Evolutionary conservation across 2,113 vertebrate species (phyloP).

Genomic region (Otus sunia): DNA sequence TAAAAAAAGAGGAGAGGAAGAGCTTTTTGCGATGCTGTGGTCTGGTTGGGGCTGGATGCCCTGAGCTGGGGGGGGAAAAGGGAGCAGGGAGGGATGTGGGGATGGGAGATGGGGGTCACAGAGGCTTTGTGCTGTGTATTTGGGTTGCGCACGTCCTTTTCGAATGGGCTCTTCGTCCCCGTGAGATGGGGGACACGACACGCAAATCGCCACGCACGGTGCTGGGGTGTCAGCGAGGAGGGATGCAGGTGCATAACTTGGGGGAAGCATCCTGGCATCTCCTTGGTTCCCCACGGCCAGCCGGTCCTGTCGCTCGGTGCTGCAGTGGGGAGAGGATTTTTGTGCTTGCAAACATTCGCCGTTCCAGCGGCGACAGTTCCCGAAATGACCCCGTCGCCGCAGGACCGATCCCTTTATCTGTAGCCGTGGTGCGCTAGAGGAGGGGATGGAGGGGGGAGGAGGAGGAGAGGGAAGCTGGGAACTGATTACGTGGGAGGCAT

Average conservation of each 20-base stretch:
- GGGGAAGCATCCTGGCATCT: not conserved
- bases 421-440: not conserved
- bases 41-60: not conserved
- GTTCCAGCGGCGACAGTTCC: not conserved
- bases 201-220: no score
- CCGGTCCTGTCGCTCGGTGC: fast-evolving
- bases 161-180: not conserved
- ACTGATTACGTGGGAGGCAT: slow-evolving; percentile 29
- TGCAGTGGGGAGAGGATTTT: not conserved
- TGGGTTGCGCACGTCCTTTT: fast-evolving
- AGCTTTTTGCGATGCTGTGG: not conserved
- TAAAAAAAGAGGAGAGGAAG: not conserved
- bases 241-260: not conserved
- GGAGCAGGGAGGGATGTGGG: not conserved
- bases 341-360: not conserved
- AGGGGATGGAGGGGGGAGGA: not conserved
- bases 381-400: not conserved
- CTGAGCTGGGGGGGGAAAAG: not conserved
- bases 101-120: not conserved
- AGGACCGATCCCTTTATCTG: slow-evolving; percentile 10
- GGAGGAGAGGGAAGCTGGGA: slow-evolving; percentile 17
- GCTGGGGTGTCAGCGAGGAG: not conserved
- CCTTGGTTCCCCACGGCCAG: not conserved
- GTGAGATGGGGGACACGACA: fast-evolving
- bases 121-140: not conserved